These are phyloP conservation scores for Pristionchus maxplancki DNA, from an alignment of 2,888 invertebrate species.

Conservation along the genomic window DNA sequence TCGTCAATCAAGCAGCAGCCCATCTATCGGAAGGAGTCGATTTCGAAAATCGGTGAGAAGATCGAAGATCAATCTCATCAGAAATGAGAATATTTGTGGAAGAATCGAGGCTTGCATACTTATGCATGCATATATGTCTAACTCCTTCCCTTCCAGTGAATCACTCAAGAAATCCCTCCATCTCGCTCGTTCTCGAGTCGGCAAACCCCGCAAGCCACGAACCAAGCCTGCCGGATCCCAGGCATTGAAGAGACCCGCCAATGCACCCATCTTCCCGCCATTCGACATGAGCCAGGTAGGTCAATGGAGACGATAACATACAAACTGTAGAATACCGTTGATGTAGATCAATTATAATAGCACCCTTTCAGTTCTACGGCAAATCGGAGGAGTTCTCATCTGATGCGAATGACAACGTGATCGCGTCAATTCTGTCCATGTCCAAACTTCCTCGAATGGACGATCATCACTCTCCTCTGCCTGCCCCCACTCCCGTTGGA, in stretches of 20 bases:
- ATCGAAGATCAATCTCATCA: not conserved
- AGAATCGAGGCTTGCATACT: not conserved
- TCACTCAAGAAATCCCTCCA: constrained; percentile 73
- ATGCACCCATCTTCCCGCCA: constrained; percentile 1
- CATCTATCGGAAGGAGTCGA: constrained; percentile 67
- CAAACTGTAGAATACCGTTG: not conserved
- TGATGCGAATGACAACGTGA: constrained; percentile 52
- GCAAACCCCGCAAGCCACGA: constrained; percentile 67
- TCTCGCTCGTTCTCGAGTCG: constrained; percentile 68
- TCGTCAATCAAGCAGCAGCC: constrained; percentile 64
- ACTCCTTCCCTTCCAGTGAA: constrained; percentile 60
- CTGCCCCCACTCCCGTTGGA: not conserved
- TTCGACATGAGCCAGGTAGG: constrained; percentile 45
- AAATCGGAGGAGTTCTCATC: constrained; percentile 10
- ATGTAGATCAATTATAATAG: constrained; percentile 47
- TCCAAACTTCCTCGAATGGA: constrained; percentile 56
- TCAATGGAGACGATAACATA: not conserved
- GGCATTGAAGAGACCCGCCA: constrained; percentile 38
- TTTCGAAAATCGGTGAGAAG: constrained; percentile 52
- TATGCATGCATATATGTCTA: not conserved
- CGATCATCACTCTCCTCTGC: constrained; percentile 32
- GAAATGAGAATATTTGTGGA: not conserved
- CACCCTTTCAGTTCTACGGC: constrained; percentile 32
- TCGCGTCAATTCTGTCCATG: constrained; percentile 50
- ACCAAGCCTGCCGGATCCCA: constrained; percentile 45